Percentiles rank a stretch among this genome's conserved stretches.
Evolutionary conservation across 1,140 invertebrate genomes (phyloP).

Genomic region (Plectrocnemia conspersa): DNA sequence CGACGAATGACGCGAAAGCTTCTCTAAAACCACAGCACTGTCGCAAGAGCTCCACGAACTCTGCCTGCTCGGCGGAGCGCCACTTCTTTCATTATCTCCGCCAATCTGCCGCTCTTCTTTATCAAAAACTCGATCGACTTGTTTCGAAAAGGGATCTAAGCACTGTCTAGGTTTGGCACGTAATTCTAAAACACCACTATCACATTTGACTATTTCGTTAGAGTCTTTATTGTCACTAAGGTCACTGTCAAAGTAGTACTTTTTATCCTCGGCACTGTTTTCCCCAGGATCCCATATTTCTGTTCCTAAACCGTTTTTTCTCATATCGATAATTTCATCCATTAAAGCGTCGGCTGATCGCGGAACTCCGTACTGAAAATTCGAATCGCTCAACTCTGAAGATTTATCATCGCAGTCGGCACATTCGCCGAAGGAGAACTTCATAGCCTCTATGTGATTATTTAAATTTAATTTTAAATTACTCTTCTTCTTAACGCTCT

Average conservation of each 20-base stretch:
- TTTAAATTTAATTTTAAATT: slow-evolving; percentile 63
- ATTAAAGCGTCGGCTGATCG: slow-evolving; percentile 14
- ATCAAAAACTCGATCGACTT: slow-evolving; percentile 67
- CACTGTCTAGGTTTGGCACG: slow-evolving; percentile 43
- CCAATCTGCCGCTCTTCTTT: slow-evolving; percentile 60
- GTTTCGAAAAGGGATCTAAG: slow-evolving; percentile 66
- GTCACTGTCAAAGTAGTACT: slow-evolving; percentile 35
- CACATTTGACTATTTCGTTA: slow-evolving; percentile 52
- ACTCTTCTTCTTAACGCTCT: slow-evolving; percentile 47
- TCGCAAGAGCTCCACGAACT: slow-evolving; percentile 78
- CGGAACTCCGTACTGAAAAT: slow-evolving; percentile 31
- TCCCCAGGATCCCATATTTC: slow-evolving; percentile 63
- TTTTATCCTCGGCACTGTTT: slow-evolving; percentile 30
- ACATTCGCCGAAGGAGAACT: slow-evolving; percentile 37
- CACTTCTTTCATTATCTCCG: slow-evolving; percentile 39
- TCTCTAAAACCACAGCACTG: slow-evolving; percentile 64
- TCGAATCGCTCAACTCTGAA: slow-evolving; percentile 36
- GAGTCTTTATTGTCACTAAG: slow-evolving; percentile 39
- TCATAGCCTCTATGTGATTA: slow-evolving; percentile 47
- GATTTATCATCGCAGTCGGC: slow-evolving; percentile 42
- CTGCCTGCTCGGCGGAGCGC: slow-evolving; percentile 58
- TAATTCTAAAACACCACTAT: slow-evolving; percentile 49
- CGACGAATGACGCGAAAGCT: slow-evolving; percentile 72
- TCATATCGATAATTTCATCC: slow-evolving; percentile 32
- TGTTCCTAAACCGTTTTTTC: slow-evolving; percentile 50